Evolutionary conservation across 2,797 vertebrate genomes (phyloP), one percentile per base, ranked within the genome.

Genomic region (Corythornis leucogaster): DNA sequence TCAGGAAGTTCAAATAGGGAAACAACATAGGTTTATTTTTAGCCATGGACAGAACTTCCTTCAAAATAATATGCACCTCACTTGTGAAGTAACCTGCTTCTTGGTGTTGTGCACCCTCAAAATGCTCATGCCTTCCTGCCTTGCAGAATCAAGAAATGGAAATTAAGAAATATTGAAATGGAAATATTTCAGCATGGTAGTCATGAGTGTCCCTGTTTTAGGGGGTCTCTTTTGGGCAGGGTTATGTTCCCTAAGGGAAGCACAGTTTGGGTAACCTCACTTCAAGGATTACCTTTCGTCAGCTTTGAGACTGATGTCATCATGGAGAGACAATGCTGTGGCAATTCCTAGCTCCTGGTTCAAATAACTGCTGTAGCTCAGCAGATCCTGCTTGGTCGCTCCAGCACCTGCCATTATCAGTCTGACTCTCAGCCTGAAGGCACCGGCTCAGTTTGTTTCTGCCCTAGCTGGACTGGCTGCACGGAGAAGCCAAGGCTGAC

Each of bases 1-100:
- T 50, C 88, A 94, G 96, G 95, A 96, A 96, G 76, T 95, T 90
- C 81, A 85, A 83, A 76, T 25, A 89, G 69, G 84, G 69, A 96
- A 95, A 88, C 1, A 4, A 42, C 55, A 71, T 28, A 33, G 42
- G 35, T 80, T 92, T 95, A 92, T 94, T 94, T 96, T 94, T 89
- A 90, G 93, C 46, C 59, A 46, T 53, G 79, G 81, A 79, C 79
- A 87, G 5, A 6, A 69, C 55, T 95, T 94, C 86, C 79, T 92
- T 93, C 76, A 87, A 87, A 93, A 89, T 83, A 94, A 43, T 62
- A 46, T 0, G 2, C 5, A 38, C 43, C 35, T 92, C 58, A 9
- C 8, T 78, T 89, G 48, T 66, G 74, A 85, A 42, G 28, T 66
- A 67, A 89, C 53, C 59, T 90, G 55, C 40, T 73, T 80, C 59